Base-by-base conservation (phyloP, 2,113 vertebrate species). In the Stictonetta naevosa region DNA sequence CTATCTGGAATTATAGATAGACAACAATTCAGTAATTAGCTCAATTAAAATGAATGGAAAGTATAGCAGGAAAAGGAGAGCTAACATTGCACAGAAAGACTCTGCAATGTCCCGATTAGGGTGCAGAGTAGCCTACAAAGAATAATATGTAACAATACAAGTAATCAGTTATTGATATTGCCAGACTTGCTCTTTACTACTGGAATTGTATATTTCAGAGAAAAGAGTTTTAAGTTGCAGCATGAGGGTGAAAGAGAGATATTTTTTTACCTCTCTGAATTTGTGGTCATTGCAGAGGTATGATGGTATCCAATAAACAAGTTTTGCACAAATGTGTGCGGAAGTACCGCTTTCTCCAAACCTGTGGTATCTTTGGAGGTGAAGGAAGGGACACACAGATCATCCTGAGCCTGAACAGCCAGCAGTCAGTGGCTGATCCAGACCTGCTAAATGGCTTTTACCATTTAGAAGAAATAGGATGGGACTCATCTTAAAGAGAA, bases 61-160 rank as follows among this genome's bases (percentile, higher is more conserved):
- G 2, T 36, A 26, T 20, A 50, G 20, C 34, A 69, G 22, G 34
- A 56, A 73, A 92, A 76, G 10, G 17, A 63, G 16, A 83, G 13
- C 2, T 80, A 15, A 10, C 10, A 4, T 16, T 77, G n/a, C 28
- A 40, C 6, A 67, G 40, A 81, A 80, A 66, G 14, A 48, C 12
- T 56, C 31, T 4, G 53, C 9, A 58, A 84, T 66, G 46, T 71
- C 8, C 23, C 38, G 28, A 17, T 71, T 28, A 83, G 21, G 40
- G 28, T 3, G 2, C 8, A 84, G 25, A 6, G 26, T 84, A 76
- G 10, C 8, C 36, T 79, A 31, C 0, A 1, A 59, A 69, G 26
- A 6, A 68, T 38, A 82, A 42, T 0, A 5, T 48, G 69, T 21
- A 50, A 28, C 10, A 52, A 87, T 91, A 25, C 34, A 67, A 78